phyloP scores from a whole-genome alignment of 2,888 invertebrate species.

The Calliopum simillimum region DNA sequence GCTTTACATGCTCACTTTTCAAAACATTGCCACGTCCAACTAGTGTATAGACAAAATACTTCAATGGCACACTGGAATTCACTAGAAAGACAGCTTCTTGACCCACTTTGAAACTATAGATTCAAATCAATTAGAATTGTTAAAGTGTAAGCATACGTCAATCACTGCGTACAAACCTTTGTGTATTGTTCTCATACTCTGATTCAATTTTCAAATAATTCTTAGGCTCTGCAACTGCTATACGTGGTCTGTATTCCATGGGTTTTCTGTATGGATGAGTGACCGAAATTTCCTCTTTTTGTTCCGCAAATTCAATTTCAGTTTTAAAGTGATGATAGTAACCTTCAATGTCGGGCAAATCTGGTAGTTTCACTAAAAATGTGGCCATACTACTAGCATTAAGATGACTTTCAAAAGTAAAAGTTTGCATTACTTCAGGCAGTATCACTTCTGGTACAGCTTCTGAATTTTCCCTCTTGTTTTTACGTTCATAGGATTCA shows the following conservation, averaged over 20 bases:
- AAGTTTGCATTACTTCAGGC: conserved; percentile 65
- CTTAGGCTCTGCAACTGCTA: too few relatives aligned
- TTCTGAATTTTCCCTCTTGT: not conserved
- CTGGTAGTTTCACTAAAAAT: conserved; percentile 74
- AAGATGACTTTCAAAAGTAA: conserved; percentile 63
- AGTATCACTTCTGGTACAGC: conserved; percentile 41
- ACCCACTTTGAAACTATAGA: conserved; percentile 70
- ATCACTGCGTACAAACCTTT: too few relatives aligned
- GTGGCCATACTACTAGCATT: conserved; percentile 75
- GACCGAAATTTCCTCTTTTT: conserved; percentile 52
- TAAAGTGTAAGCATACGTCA: too few relatives aligned
- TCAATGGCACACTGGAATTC: conserved; percentile 80
- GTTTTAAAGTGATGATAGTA: conserved; percentile 50
- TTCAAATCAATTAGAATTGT: too few relatives aligned
- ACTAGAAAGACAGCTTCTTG: conserved; percentile 79
- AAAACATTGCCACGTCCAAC: conserved; percentile 88
- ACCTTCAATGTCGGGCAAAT: conserved; percentile 57
- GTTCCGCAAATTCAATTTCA: conserved; percentile 52
- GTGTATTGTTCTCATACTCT: too few relatives aligned
- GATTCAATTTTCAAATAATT: too few relatives aligned
- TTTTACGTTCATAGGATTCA: not conserved
- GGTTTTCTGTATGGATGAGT: too few relatives aligned
- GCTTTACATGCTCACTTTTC: conserved; percentile 77
- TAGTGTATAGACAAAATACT: conserved; percentile 79
- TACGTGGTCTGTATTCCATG: too few relatives aligned